Conservation (phyloP, 2,113 vertebrate species). For the Sylvia atricapilla region DNA sequence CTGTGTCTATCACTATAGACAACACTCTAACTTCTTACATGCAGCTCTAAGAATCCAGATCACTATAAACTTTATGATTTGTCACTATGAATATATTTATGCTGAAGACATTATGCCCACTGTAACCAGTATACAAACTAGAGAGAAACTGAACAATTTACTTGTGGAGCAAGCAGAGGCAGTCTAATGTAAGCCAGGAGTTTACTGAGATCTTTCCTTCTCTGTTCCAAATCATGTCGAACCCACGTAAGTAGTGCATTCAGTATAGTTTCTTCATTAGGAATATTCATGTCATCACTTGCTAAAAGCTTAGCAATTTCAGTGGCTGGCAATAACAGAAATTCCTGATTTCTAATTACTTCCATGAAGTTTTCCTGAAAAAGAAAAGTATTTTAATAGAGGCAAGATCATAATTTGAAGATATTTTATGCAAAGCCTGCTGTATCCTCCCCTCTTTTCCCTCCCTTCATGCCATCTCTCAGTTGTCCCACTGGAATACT, state of each 20-base stretch:
- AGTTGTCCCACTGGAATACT: background rate
- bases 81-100: background rate
- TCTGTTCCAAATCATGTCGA: slow-evolving; percentile 80
- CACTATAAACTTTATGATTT: background rate
- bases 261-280: slow-evolving; percentile 92
- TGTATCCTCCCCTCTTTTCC: background rate
- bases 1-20: too few species aligned
- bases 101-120: background rate
- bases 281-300: slow-evolving; percentile 96
- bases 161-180: slow-evolving; percentile 93
- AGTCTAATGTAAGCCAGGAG: slow-evolving; percentile 91
- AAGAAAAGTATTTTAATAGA: slow-evolving; percentile 18
- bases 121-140: background rate
- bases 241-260: slow-evolving; percentile 93
- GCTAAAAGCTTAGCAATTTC: slow-evolving; percentile 93
- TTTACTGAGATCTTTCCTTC: slow-evolving; percentile 83
- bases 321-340: slow-evolving; percentile 86
- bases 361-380: slow-evolving; percentile 95
- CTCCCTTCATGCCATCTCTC: background rate
- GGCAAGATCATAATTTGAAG: background rate
- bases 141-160: slow-evolving; percentile 57
- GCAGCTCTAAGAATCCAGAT: background rate
- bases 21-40: background rate
- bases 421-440: background rate
- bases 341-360: slow-evolving; percentile 95